Evolutionary conservation across 1,140 invertebrate genomes (phyloP).

Genomic region (Teleogryllus occipitalis): DNA sequence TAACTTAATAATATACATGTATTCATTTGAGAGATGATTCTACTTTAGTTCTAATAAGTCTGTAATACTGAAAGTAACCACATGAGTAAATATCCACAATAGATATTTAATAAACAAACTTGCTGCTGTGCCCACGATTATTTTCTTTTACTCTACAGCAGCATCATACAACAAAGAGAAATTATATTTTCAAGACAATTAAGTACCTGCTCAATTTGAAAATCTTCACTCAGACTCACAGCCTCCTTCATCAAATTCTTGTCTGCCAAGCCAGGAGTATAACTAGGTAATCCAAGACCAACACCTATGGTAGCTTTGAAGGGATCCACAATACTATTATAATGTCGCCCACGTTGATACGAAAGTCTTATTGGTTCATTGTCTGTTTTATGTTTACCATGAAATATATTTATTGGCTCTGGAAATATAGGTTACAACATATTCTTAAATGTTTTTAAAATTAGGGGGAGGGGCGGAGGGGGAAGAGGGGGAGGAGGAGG

Average conservation of each 20-base stretch:
- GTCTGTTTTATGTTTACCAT: conserved; percentile 56
- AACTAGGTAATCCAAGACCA: conserved; percentile 76
- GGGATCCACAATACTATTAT: conserved; percentile 86
- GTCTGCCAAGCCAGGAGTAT: conserved; percentile 71
- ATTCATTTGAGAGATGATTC: no score
- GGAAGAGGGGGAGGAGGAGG: no score
- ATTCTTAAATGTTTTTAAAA: neutral
- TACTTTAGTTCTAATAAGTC: no score
- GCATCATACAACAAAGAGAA: no score
- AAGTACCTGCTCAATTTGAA: conserved; percentile 70
- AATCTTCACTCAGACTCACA: conserved; percentile 70
- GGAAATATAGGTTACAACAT: conserved; percentile 25
- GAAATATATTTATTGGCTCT: conserved; percentile 88
- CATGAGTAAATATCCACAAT: no score
- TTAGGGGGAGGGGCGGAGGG: no score
- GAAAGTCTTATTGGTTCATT: conserved; percentile 80
- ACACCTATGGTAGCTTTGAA: conserved; percentile 78
- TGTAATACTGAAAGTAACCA: no score
- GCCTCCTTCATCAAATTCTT: conserved; percentile 70
- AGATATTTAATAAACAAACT: no score
- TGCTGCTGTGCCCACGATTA: no score
- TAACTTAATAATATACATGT: no score
- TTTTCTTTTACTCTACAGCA: no score
- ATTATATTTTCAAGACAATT: no score
- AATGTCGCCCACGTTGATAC: conserved; percentile 84